These are phyloP conservation scores for Motacilla alba DNA, from an alignment of 2,113 vertebrate genomes.

Conservation along the genomic window DNA sequence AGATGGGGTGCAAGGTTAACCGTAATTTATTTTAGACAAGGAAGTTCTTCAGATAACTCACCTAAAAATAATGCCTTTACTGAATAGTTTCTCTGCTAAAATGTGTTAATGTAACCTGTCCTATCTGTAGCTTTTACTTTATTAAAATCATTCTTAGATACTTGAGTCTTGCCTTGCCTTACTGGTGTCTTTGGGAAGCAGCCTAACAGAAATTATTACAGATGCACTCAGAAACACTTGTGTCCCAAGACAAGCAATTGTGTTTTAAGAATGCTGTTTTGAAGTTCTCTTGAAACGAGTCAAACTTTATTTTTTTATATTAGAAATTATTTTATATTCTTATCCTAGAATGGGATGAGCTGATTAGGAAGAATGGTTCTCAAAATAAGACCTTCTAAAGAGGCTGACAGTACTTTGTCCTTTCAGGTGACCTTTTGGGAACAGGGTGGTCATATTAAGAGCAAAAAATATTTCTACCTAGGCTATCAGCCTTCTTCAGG, in stretches of 20 bases:
- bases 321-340: background rate
- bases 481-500: background rate
- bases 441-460: background rate
- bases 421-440: background rate
- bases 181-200: background rate
- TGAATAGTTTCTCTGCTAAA: background rate
- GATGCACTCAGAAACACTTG: background rate
- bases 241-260: background rate
- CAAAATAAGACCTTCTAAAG: background rate
- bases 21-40: background rate
- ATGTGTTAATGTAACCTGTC: background rate
- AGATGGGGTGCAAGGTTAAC: background rate
- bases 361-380: background rate
- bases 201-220: background rate
- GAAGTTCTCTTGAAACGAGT: background rate
- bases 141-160: background rate
- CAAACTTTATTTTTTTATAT: background rate
- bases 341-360: background rate
- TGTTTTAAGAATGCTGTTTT: background rate
- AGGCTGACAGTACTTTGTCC: background rate
- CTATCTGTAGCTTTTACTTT: background rate
- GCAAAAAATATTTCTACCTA: background rate
- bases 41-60: background rate
- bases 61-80: background rate
- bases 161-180: background rate